Base-by-base conservation (phyloP, 2,113 vertebrate genomes). In the Neolamprologus longior region DNA sequence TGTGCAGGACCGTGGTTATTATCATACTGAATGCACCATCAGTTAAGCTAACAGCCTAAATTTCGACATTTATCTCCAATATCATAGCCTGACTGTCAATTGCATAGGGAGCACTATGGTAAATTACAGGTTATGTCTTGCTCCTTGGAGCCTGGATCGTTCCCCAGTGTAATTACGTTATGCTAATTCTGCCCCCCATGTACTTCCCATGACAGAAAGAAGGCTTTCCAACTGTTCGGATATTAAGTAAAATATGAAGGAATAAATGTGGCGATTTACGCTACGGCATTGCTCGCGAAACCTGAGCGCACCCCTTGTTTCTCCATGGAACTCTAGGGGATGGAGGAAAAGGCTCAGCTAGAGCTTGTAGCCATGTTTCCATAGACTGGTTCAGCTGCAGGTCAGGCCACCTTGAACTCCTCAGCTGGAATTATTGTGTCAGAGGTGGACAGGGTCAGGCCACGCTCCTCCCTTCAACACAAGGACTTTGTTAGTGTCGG, bases 31-130 rank as follows among this genome's bases (percentile, higher is more conserved):
- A 96, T 90, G 93, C 93, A 86, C 92, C 92, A 94, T 96, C 92
- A 88, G 95, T 95, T 96, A 92, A 96, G 94, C 95, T 93, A 96
- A 96, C 95, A 92, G 91, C 92, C 94, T 87, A 93, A 94, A 94
- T 95, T 95, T 94, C 79, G 83, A 92, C 93, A 94, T 95, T 96
- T 95, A 96, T 96, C 94, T 95, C 91, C 89, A 85, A 88, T 95
- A 96, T 95, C 93, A 88, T 86, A 90, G 91, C 90, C 87, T 83
- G 85, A 79, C 94, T 91, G 93, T 92, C 95, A 92, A 86, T 93
- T 86, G 88, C 89, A 86, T 21, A 45, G 85, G 89, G 89, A 92
- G 92, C 88, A 94, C 92, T 94, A 94, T 94, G 94, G 91, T 89
- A 95, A 95, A 96, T 95, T 93, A 92, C 80, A 87, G 90, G 90